These are phyloP conservation scores for Blastobasis adustella DNA, from an alignment of 2,888 invertebrate species.

Conservation along the genomic window DNA sequence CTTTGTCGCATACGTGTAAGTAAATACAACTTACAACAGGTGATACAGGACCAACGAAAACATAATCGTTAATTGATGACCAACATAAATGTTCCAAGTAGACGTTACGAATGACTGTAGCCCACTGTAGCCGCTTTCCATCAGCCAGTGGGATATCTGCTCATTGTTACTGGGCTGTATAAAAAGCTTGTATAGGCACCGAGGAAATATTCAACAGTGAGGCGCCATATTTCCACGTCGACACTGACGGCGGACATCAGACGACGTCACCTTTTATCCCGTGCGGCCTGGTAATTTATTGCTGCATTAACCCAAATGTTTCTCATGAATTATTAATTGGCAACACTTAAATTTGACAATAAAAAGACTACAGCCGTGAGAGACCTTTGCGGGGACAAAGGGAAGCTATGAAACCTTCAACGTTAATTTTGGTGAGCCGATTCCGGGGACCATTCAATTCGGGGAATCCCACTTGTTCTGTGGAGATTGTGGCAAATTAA, in stretches of 20 bases:
- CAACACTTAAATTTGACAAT: background rate
- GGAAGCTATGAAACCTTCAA: background rate
- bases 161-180: too few species aligned
- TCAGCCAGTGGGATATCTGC: too few species aligned
- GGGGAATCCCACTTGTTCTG: constrained; percentile 5
- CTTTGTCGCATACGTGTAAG: too few species aligned
- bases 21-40: too few species aligned
- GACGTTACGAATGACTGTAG: too few species aligned
- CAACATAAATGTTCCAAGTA: too few species aligned
- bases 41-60: too few species aligned
- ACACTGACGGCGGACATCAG: background rate
- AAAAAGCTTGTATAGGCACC: too few species aligned
- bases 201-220: too few species aligned
- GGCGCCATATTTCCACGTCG: too few species aligned
- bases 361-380: background rate
- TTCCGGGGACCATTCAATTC: constrained; percentile 12
- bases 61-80: too few species aligned
- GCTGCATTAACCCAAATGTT: background rate
- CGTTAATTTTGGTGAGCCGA: constrained; percentile 15
- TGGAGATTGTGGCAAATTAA: constrained; percentile 6
- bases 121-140: too few species aligned
- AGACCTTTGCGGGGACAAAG: background rate
- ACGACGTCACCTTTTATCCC: background rate
- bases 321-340: background rate
- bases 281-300: background rate